Conservation (phyloP, 2,797 vertebrate genomes). For the Dallia pectoralis region DNA sequence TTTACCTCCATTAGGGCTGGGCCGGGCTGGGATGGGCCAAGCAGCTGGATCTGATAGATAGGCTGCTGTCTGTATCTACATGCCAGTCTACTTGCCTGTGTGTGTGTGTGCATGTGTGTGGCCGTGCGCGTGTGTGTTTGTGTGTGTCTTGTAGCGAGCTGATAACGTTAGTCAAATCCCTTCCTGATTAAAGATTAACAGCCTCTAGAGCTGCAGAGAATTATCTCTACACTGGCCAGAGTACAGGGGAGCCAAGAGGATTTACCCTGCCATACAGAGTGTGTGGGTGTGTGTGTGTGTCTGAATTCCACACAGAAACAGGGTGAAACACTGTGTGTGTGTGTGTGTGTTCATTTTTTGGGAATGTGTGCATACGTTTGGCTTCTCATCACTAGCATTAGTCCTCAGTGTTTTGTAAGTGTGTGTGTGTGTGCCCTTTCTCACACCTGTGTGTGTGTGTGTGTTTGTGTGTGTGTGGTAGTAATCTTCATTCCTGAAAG, state of each 20-base stretch:
- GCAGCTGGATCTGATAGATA: conserved; percentile 68
- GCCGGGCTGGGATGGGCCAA: background rate
- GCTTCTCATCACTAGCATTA: conserved; percentile 61
- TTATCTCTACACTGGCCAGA: conserved; percentile 71
- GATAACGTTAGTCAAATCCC: conserved; percentile 75
- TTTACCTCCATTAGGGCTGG: background rate
- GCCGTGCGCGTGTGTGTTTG: background rate
- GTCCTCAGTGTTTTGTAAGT: no score
- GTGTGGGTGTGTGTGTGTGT: conserved; percentile 32
- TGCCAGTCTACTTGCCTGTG: no score
- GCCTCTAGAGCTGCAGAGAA: conserved; percentile 67
- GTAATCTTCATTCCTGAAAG: conserved; percentile 57
- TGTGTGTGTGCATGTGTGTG: background rate
- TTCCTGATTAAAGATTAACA: conserved; percentile 81
- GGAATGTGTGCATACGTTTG: conserved; percentile 24
- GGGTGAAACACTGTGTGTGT: no score
- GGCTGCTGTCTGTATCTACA: conserved; percentile 46
- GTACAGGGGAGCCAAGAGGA: conserved; percentile 73
- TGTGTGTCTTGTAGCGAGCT: conserved; percentile 69
- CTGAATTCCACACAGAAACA: no score
- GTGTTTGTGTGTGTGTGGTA: conserved; percentile 29
- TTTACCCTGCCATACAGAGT: conserved; percentile 52
- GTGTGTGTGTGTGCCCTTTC: no score
- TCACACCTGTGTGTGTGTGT: no score
- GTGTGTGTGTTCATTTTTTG: conserved; percentile 47